phyloP scores from a whole-genome alignment of 2,888 invertebrate genomes.

The Drosophila acutilabella region DNA sequence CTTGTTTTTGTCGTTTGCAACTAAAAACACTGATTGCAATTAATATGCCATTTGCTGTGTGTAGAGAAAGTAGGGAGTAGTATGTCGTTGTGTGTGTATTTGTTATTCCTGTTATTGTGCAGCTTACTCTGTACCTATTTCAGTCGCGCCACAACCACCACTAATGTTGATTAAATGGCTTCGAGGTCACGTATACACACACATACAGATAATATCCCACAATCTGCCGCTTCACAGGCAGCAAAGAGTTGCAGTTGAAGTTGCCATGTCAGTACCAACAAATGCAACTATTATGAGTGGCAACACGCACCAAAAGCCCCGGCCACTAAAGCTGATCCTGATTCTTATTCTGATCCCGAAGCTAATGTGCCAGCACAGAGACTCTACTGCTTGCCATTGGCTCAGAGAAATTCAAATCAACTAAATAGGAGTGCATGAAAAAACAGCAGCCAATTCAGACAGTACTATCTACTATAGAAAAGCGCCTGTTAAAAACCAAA shows the following conservation, averaged over 20 bases:
- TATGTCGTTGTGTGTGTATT: conserved; percentile 7
- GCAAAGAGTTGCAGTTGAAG: conserved; percentile 7
- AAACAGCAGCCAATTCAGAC: conserved; percentile 32
- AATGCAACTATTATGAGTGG: conserved; percentile 31
- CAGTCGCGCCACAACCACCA: conserved; percentile 39
- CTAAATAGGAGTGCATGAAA: conserved; percentile 46
- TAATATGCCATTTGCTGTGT: conserved; percentile 66
- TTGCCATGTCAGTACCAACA: conserved; percentile 23
- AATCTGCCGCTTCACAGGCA: conserved; percentile 23
- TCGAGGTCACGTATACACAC: conserved; percentile 52
- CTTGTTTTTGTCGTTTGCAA: conserved; percentile 13
- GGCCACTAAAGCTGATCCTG: conserved; percentile 15
- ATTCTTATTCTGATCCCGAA: conserved; percentile 23
- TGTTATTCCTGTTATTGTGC: conserved; percentile 15
- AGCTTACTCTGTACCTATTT: conserved; percentile 25
- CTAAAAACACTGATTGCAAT: conserved; percentile 61
- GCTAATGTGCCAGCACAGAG: conserved; percentile 10
- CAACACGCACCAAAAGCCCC: conserved; percentile 26
- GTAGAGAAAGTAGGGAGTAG: neutral
- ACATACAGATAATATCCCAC: conserved; percentile 25
- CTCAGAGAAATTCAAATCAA: conserved; percentile 56
- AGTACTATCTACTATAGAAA: neutral
- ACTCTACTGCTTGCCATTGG: neutral
- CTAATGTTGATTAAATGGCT: conserved; percentile 80
- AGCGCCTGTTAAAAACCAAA: neutral